Evolutionary conservation across 2,888 invertebrate genomes (phyloP), one percentile per base, ranked within the genome.

Genomic region (Labia minor): DNA sequence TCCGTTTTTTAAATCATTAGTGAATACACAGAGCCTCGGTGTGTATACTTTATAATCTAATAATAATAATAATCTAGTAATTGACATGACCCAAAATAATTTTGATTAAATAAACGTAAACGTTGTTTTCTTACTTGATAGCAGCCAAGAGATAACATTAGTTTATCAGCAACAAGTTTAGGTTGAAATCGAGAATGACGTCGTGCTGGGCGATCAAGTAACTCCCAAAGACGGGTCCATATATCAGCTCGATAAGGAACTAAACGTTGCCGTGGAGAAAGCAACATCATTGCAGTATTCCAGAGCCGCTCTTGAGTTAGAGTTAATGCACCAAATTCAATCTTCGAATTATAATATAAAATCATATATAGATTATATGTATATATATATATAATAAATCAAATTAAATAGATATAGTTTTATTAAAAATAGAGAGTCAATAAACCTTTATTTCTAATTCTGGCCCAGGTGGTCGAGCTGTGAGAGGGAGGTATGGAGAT

Each of bases 171-270:
- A 21, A 91, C 90, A 73, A 85, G 85, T 63, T 81, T 82, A 0
- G 88, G 86, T 67, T 81, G 82, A 72, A 90, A 88, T 67, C 86
- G 82, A 14, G 79, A 83, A 70, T 81, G 81, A 65, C 83, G 83
- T 72, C 68, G 68, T 62, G 84, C 83, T 16, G 81, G 83, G 61
- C 82, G 79, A 65, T 82, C 81, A 33, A 89, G 81, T 70, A 86
- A 84, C 72, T 86, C 87, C 90, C 90, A 92, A 71, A 92, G 78
- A 70, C 86, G 83, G 61, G 90, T 90, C 92, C 92, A 92, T 73
- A 89, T 83, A 77, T 92, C 92, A 70, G 86, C 85, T 65, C 87
- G 82, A 77, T 90, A 91, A 67, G 90, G 90, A n/a, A 88, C 84
- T 63, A 92, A 83, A 69, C 92, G 82, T 77, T 92, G 92, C 67